phyloP scores from a whole-genome alignment of 2,797 vertebrate genomes.

The Natrix natrix region DNA sequence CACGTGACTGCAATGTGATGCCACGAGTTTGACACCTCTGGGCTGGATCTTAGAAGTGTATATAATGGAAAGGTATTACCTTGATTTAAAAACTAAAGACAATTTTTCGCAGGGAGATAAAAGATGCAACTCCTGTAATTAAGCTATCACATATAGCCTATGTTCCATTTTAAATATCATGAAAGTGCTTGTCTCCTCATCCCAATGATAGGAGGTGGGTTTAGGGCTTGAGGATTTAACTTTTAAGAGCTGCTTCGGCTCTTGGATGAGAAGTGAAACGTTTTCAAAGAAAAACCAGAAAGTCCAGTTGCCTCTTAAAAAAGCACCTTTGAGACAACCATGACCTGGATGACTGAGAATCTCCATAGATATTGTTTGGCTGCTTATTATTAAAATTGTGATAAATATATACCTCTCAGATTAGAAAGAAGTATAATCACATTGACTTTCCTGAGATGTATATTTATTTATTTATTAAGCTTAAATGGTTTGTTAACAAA shows the following conservation, averaged over 20 bases:
- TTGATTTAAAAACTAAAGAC: neutral
- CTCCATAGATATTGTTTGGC: too few relatives aligned
- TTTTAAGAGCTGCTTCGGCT: neutral
- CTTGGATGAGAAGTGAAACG: too few relatives aligned
- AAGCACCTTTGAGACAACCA: too few relatives aligned
- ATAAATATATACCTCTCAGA: neutral
- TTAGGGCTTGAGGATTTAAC: neutral
- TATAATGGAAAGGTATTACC: neutral
- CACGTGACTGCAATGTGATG: too few relatives aligned
- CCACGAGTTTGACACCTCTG: too few relatives aligned
- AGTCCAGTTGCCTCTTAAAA: too few relatives aligned
- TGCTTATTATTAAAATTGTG: neutral
- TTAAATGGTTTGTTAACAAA: constrained; percentile 4
- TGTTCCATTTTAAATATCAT: neutral
- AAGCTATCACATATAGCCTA: neutral
- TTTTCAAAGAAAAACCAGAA: too few relatives aligned
- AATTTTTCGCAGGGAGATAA: neutral
- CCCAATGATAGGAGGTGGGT: neutral
- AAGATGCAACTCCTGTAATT: neutral
- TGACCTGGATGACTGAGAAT: too few relatives aligned
- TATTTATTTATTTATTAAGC: neutral
- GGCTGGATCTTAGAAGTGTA: neutral
- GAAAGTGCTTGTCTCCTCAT: neutral
- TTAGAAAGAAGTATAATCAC: neutral
- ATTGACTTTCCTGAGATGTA: neutral